These are phyloP conservation scores for Actinia tenebrosa DNA, from an alignment of 64 coral and sea anemone species.

Conservation along the genomic window DNA sequence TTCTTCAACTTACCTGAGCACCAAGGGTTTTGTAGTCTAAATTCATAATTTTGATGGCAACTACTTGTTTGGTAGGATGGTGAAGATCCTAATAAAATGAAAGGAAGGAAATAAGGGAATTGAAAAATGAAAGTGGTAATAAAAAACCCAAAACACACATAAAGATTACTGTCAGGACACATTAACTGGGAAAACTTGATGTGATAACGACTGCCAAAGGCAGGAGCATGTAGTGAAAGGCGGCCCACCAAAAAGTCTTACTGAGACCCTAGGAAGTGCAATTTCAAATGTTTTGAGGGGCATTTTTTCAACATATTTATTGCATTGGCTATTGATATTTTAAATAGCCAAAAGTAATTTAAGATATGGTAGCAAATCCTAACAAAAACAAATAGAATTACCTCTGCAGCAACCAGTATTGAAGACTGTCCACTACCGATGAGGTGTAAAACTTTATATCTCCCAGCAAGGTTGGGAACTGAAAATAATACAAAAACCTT, in stretches of 20 bases:
- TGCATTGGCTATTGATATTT: no score
- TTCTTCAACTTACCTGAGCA: constrained; percentile 28
- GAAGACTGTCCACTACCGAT: constrained; percentile 74
- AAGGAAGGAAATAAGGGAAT: background rate
- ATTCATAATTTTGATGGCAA: constrained; percentile 63
- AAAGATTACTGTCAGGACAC: no score
- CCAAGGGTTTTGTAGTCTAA: constrained; percentile 32
- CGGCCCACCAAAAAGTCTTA: no score
- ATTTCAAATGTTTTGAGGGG: no score
- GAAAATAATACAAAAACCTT: background rate
- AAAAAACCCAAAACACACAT: no score
- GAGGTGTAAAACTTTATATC: constrained; percentile 69
- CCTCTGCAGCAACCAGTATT: constrained; percentile 62
- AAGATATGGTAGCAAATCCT: background rate
- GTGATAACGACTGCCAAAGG: no score
- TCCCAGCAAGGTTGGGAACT: constrained; percentile 68
- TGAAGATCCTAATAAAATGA: constrained; percentile 10
- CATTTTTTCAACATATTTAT: no score
- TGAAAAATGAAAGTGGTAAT: background rate
- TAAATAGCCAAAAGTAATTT: no score
- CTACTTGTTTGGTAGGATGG: constrained; percentile 29
- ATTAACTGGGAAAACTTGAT: no score
- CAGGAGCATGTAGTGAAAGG: no score
- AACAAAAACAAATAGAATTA: constrained; percentile 1
- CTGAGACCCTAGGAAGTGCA: no score